Evolutionary conservation across 1,140 invertebrate species (phyloP).

Genomic region (Heliconius hermathena): DNA sequence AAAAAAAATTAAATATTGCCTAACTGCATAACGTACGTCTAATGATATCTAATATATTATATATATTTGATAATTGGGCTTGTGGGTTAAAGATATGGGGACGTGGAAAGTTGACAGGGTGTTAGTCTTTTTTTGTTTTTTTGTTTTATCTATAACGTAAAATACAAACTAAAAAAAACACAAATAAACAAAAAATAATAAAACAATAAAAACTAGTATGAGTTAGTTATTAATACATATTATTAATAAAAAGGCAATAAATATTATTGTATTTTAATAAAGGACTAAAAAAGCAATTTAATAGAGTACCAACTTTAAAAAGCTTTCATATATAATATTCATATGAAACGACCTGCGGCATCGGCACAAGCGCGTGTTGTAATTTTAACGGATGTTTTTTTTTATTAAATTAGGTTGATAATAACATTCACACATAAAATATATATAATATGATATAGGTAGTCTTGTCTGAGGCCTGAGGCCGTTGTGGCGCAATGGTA

Average conservation of each 20-base stretch:
- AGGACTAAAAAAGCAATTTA: not conserved
- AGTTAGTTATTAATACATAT: too few species aligned
- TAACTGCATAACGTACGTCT: too few species aligned
- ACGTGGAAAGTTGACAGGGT: not conserved
- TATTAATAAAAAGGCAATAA: not conserved
- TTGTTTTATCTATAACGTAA: not conserved
- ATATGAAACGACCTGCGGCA: slow-evolving; percentile 30
- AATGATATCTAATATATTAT: too few species aligned
- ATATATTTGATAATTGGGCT: too few species aligned
- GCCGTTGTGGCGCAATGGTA: too few species aligned
- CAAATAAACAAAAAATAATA: not conserved
- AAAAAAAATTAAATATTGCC: too few species aligned
- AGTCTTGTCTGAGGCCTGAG: too few species aligned
- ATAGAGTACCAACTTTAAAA: not conserved
- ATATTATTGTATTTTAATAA: not conserved
- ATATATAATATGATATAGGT: not conserved
- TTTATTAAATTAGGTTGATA: not conserved
- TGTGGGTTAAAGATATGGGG: too few species aligned
- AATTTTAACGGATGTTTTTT: slow-evolving; percentile 25
- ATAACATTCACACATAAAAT: not conserved
- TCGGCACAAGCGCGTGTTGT: slow-evolving; percentile 18
- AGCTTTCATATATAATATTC: slow-evolving; percentile 33
- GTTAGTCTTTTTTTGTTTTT: too few species aligned
- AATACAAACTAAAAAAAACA: not conserved
- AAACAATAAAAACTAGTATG: too few species aligned